Percentiles rank a stretch among this genome's conserved stretches.
Conservation (phyloP, 2,888 invertebrate species). For the Therioaphis trifolii region DNA sequence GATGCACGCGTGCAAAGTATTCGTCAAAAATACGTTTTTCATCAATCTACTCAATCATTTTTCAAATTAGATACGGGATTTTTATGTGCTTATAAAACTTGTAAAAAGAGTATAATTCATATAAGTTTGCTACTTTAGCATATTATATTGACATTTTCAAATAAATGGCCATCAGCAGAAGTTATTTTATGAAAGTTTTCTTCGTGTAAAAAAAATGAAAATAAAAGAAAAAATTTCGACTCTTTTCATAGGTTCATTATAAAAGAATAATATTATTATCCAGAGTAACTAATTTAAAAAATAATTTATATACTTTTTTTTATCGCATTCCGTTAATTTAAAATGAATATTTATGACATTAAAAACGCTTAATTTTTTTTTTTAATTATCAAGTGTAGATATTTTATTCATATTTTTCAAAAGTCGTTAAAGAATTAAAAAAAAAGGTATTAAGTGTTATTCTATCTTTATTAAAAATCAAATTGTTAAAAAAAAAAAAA, state of each 20-base stretch:
- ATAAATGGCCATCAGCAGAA: not conserved
- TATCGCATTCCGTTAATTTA: not conserved
- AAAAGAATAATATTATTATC: not conserved
- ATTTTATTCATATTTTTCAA: too few relatives aligned
- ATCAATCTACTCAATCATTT: not conserved
- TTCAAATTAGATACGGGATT: not conserved
- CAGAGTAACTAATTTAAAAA: not conserved
- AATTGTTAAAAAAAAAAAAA: too few relatives aligned
- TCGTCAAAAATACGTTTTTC: not conserved
- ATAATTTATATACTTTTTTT: not conserved
- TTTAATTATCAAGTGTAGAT: too few relatives aligned
- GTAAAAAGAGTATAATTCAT: not conserved
- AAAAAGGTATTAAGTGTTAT: too few relatives aligned
- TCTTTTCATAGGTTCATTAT: not conserved
- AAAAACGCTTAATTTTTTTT: not conserved
- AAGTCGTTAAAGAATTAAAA: too few relatives aligned
- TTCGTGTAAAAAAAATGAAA: not conserved
- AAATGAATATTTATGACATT: not conserved
- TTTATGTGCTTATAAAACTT: not conserved
- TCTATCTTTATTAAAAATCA: too few relatives aligned
- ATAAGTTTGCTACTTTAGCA: not conserved
- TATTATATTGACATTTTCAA: not conserved
- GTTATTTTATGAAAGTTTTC: conserved; percentile 1
- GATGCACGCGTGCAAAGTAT: not conserved
- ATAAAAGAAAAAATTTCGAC: not conserved